These are phyloP conservation scores for Blastomussa wellsi DNA, from an alignment of 92 coral and sea anemone species.

Conservation along the genomic window DNA sequence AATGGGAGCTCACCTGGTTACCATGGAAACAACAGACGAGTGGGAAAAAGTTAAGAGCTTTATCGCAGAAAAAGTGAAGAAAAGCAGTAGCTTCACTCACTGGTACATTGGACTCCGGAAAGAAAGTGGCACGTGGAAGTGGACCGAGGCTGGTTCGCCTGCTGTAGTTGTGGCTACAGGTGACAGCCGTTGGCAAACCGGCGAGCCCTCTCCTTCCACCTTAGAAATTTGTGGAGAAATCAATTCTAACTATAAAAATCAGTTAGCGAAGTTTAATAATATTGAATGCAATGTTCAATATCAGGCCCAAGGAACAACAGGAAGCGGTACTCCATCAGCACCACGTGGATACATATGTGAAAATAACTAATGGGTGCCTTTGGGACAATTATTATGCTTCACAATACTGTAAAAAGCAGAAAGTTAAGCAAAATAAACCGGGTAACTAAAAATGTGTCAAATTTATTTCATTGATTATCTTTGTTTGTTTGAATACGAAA, in stretches of 20 bases:
- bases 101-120: neutral
- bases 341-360: neutral
- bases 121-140: neutral
- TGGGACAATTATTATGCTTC: too few species aligned
- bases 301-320: too few species aligned
- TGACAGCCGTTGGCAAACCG: neutral
- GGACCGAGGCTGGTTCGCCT: neutral
- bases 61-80: neutral
- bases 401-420: too few species aligned
- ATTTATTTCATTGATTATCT: too few species aligned
- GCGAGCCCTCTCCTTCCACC: neutral
- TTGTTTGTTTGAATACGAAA: too few species aligned
- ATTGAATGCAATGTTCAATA: neutral
- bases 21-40: neutral
- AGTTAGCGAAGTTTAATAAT: neutral
- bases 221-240: neutral
- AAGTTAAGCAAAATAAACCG: too few species aligned
- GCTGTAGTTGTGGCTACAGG: neutral
- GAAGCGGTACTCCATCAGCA: too few species aligned
- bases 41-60: neutral
- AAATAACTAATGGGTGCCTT: neutral
- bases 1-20: neutral
- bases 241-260: neutral
- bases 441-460: too few species aligned
- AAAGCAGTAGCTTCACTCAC: neutral